Evolutionary conservation across 2,888 invertebrate species (phyloP).

Genomic region (Neoscelio sp.): DNA sequence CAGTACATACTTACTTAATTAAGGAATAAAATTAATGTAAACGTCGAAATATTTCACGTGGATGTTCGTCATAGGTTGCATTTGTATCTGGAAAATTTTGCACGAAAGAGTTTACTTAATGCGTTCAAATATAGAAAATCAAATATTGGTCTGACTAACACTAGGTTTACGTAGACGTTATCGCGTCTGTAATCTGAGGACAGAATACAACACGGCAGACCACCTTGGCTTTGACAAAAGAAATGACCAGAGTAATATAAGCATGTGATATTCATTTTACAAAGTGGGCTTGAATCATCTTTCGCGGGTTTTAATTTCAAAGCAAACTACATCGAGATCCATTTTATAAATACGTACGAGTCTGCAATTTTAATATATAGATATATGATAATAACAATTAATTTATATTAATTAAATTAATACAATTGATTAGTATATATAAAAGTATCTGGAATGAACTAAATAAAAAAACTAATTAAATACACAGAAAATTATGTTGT

Average conservation of each 20-base stretch:
- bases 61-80: not conserved
- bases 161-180: constrained; percentile 31
- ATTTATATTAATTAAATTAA: too few species aligned
- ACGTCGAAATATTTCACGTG: not conserved
- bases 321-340: not conserved
- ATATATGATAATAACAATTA: too few species aligned
- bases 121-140: not conserved
- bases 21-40: constrained; percentile 14
- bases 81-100: not conserved
- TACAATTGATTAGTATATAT: too few species aligned
- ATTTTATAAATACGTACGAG: not conserved
- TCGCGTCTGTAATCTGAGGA: constrained; percentile 35
- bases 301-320: not conserved
- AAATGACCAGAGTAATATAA: constrained; percentile 21
- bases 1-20: constrained; percentile 10
- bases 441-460: too few species aligned
- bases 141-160: constrained; percentile 5
- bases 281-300: not conserved
- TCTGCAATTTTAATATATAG: too few species aligned
- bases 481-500: too few species aligned
- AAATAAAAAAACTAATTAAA: too few species aligned
- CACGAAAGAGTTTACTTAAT: not conserved
- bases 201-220: constrained; percentile 19
- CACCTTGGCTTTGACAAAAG: constrained; percentile 52
- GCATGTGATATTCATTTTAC: constrained; percentile 16